phyloP scores from a whole-genome alignment of 1,140 invertebrate genomes.

The Drosophila mayri region DNA sequence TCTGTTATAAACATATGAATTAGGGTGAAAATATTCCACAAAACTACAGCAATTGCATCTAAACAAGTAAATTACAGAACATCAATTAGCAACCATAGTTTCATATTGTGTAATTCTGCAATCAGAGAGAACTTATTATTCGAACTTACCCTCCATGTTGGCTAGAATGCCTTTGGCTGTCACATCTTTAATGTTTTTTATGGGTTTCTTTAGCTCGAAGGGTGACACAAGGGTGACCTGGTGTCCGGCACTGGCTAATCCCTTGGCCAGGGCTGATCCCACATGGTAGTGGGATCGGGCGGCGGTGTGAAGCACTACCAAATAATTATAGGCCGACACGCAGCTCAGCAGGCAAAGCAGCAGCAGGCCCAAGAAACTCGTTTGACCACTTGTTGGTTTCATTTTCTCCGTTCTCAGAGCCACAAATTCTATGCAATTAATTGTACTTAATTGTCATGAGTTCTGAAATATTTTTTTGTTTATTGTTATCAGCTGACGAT shows the following conservation, averaged over 20 bases:
- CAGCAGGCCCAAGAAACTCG: constrained; percentile 46
- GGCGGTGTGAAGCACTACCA: constrained; percentile 85
- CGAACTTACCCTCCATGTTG: constrained; percentile 55
- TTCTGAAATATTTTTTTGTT: constrained; percentile 6
- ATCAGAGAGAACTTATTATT: no score
- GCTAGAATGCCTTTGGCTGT: constrained; percentile 33
- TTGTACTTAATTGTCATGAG: constrained; percentile 7
- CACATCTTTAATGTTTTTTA: constrained; percentile 86
- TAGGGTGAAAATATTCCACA: background rate
- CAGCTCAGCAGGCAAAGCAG: constrained; percentile 58
- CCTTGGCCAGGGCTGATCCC: constrained; percentile 86
- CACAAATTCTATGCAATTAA: constrained; percentile 14
- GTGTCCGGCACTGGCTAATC: constrained; percentile 86
- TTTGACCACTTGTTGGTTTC: constrained; percentile 32
- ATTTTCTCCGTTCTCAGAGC: constrained; percentile 14
- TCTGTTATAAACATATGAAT: background rate
- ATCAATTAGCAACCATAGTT: background rate
- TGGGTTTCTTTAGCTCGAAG: constrained; percentile 85
- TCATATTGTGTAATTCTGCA: background rate
- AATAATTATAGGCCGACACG: constrained; percentile 68
- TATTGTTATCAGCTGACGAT: background rate
- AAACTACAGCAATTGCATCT: background rate
- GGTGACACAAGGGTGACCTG: constrained; percentile 86
- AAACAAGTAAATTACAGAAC: background rate
- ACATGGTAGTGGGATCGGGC: constrained; percentile 87